phyloP scores from a whole-genome alignment of 2,113 vertebrate species.

The Hyaena hyaena region DNA sequence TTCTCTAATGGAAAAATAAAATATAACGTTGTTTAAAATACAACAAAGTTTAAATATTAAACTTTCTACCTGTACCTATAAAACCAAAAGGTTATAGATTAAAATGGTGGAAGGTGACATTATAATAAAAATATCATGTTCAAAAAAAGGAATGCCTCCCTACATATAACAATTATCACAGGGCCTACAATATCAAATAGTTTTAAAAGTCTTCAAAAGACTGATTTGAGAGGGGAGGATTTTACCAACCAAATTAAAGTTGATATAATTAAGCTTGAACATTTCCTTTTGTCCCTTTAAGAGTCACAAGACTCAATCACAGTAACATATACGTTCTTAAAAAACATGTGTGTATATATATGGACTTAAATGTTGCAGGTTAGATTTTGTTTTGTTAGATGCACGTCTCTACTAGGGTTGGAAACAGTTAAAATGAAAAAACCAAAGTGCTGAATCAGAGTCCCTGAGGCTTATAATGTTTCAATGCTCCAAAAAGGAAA shows the following conservation, averaged over 20 bases:
- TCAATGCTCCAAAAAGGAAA: slow-evolving; percentile 35
- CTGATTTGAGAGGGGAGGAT: background rate
- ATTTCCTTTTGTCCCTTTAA: slow-evolving; percentile 27
- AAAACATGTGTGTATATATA: background rate
- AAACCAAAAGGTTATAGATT: background rate
- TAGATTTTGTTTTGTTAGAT: slow-evolving; percentile 7
- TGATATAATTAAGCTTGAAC: slow-evolving; percentile 46
- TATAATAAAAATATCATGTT: background rate
- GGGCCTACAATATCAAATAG: background rate
- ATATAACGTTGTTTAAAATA: background rate
- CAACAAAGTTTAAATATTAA: background rate
- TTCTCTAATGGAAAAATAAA: slow-evolving; percentile 17
- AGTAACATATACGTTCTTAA: background rate
- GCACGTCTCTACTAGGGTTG: background rate
- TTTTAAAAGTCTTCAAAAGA: background rate
- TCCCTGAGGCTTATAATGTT: background rate
- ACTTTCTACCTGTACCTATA: background rate
- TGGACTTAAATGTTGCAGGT: slow-evolving; percentile 27
- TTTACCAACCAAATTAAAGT: background rate
- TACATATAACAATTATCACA: background rate
- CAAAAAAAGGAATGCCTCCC: background rate
- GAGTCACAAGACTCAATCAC: slow-evolving; percentile 16
- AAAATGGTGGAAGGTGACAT: background rate
- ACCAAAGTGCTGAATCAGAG: slow-evolving; percentile 15
- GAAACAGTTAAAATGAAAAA: slow-evolving; percentile 51